Evolutionary conservation across 2,888 invertebrate species (phyloP).

Genomic region (Tenthredo notha): DNA sequence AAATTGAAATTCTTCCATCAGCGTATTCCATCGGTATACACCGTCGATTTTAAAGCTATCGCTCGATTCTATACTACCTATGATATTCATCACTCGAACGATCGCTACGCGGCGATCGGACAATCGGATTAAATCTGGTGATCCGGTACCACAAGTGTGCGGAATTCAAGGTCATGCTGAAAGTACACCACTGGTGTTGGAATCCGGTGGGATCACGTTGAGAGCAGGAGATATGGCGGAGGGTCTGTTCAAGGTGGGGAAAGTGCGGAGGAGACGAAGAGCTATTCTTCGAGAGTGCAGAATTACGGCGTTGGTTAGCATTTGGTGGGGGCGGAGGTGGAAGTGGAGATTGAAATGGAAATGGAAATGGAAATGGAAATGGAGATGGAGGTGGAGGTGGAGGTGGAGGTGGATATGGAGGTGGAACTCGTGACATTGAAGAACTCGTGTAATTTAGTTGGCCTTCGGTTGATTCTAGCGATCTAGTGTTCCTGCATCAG

Average conservation of each 20-base stretch:
- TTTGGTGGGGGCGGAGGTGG: slow-evolving; percentile 41
- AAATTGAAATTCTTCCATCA: slow-evolving; percentile 9
- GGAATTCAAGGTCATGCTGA: slow-evolving; percentile 47
- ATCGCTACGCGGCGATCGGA: slow-evolving; percentile 10
- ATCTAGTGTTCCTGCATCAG: slow-evolving; percentile 9
- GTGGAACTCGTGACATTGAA: slow-evolving; percentile 50
- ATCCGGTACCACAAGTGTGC: slow-evolving; percentile 20
- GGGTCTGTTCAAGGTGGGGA: slow-evolving; percentile 6
- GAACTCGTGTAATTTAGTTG: slow-evolving; percentile 52
- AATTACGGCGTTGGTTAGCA: neutral
- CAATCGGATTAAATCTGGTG: slow-evolving; percentile 45
- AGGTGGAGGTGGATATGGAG: slow-evolving; percentile 16
- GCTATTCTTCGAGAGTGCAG: slow-evolving; percentile 9
- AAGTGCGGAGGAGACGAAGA: slow-evolving; percentile 22
- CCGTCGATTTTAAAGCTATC: neutral
- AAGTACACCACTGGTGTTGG: slow-evolving; percentile 25
- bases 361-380: slow-evolving; percentile 11
- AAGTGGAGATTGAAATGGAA: slow-evolving; percentile 45
- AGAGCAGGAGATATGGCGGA: slow-evolving; percentile 16
- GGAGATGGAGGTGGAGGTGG: slow-evolving; percentile 37
- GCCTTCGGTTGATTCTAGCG: slow-evolving; percentile 49
- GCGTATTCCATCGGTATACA: neutral
- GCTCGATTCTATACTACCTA: neutral
- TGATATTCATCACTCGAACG: neutral
- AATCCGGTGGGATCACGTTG: slow-evolving; percentile 38